A percentile compares a stretch with the other conserved stretches of the same genome.
Evolutionary conservation across 2,888 invertebrate species (phyloP).

Genomic region (Arrhopalites spinosus): DNA sequence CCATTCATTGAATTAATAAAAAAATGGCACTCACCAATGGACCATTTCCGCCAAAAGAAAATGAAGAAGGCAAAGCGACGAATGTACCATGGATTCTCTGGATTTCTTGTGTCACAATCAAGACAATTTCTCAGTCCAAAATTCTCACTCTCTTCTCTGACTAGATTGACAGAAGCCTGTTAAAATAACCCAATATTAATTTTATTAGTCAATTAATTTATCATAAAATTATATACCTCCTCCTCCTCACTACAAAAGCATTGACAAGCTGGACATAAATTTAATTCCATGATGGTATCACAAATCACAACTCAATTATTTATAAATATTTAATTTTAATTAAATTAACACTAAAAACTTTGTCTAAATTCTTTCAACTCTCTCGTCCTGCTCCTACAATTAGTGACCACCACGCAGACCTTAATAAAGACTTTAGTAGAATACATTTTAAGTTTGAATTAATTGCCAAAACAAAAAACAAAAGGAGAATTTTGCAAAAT

Average conservation of each 20-base stretch:
- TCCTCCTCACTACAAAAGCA: neutral
- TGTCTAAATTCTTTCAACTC: too few species aligned
- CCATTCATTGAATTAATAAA: too few species aligned
- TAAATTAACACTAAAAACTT: neutral
- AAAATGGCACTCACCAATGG: too few species aligned
- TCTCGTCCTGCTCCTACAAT: too few species aligned
- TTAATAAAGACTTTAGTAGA: too few species aligned
- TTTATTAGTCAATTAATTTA: neutral
- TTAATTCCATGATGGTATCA: neutral
- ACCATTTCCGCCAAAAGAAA: constrained; percentile 55
- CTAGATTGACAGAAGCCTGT: constrained; percentile 4
- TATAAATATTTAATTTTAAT: neutral
- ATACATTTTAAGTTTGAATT: too few species aligned
- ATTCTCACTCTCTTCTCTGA: constrained; percentile 31
- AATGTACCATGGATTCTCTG: constrained; percentile 54
- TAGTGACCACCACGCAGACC: too few species aligned
- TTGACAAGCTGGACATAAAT: neutral
- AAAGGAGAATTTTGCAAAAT: too few species aligned
- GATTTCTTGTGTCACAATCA: constrained; percentile 48
- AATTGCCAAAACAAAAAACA: too few species aligned
- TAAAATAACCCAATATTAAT: neutral
- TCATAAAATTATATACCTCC: neutral
- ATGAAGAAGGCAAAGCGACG: constrained; percentile 52
- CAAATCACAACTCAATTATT: neutral
- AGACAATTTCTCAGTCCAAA: constrained; percentile 49